phyloP scores from a whole-genome alignment of 2,113 vertebrate species.

The Micromys minutus region DNA sequence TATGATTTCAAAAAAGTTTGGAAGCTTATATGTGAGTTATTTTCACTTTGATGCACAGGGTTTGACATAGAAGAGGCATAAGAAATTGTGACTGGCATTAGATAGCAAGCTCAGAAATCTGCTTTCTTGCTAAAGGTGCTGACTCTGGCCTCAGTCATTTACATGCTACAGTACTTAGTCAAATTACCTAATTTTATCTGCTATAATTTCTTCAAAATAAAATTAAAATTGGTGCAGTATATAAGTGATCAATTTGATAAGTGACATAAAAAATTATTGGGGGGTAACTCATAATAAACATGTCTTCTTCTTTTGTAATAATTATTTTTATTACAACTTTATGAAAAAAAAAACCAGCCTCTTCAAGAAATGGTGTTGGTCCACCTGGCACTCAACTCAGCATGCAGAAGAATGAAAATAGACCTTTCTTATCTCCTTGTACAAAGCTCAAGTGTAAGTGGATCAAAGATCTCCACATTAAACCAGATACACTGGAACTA shows the following conservation, averaged over 20 bases:
- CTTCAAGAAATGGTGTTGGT: no score
- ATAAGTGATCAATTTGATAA: background rate
- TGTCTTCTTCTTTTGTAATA: no score
- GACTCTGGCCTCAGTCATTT: background rate
- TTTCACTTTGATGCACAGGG: background rate
- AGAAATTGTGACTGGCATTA: background rate
- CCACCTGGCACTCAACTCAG: no score
- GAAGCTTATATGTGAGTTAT: no score
- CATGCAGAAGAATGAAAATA: no score
- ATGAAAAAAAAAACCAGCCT: no score
- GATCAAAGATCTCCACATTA: no score
- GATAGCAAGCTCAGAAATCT: background rate
- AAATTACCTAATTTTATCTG: background rate
- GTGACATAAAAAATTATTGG: background rate
- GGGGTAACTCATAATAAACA: background rate
- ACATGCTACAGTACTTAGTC: background rate
- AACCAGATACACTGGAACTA: no score
- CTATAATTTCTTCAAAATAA: background rate
- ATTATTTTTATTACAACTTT: no score
- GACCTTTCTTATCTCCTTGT: no score
- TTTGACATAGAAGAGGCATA: no score
- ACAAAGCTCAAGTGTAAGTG: no score
- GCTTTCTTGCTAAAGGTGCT: rapidly evolving
- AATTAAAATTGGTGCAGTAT: background rate
- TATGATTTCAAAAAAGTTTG: background rate